Percentiles rank a stretch among this genome's conserved stretches.
Evolutionary conservation across 2,113 vertebrate species (phyloP).

Genomic region (Epinephelus lanceolatus): DNA sequence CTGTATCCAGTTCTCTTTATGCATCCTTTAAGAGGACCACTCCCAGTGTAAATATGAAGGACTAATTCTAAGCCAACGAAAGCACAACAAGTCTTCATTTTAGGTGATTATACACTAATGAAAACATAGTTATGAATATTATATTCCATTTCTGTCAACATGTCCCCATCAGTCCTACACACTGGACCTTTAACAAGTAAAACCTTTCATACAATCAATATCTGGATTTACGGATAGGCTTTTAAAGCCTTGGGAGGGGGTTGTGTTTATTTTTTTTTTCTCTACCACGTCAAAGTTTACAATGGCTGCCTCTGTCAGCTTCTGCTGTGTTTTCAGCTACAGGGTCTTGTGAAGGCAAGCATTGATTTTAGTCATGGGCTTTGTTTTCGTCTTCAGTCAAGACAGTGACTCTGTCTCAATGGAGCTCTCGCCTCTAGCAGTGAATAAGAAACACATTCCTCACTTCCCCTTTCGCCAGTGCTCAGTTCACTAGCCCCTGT

Average conservation of each 20-base stretch:
- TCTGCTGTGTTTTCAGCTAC: conserved; percentile 42
- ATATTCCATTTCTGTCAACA: no score
- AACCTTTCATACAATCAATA: conserved; percentile 58
- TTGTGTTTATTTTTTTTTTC: conserved; percentile 37
- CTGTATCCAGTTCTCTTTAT: no score
- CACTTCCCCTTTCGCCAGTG: conserved; percentile 30
- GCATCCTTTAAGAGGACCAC: no score
- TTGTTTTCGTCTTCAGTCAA: conserved; percentile 65
- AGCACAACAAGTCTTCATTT: no score
- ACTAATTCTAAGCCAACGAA: no score
- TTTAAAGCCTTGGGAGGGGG: conserved; percentile 7
- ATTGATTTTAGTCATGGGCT: conserved; percentile 71
- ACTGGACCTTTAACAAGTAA: conserved; percentile 28
- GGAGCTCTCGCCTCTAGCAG: conserved; percentile 69
- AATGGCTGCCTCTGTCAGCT: conserved; percentile 15
- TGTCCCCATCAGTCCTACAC: not conserved
- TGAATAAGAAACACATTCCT: conserved; percentile 62
- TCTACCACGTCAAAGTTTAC: conserved; percentile 52
- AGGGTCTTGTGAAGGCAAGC: conserved; percentile 45
- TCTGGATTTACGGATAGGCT: conserved; percentile 18
- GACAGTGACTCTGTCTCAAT: conserved; percentile 55
- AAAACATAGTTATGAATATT: no score
- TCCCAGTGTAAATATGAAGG: no score
- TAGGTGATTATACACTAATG: no score
- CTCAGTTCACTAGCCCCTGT: conserved; percentile 29